Base-by-base conservation (phyloP, 2,888 invertebrate species). In the Diabrotica balteata region DNA sequence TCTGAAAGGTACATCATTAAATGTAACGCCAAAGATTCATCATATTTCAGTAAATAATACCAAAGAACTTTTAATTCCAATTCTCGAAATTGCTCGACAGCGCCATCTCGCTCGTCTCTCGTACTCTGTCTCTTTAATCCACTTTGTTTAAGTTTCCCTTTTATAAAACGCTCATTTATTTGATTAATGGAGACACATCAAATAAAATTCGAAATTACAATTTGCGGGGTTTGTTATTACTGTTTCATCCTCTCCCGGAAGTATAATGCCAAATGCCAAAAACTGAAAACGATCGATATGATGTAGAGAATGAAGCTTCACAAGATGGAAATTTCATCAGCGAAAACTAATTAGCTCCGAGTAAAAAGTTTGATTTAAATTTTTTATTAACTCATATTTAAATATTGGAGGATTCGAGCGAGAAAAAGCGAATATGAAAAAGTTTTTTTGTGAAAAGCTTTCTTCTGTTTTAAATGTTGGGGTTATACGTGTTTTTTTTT, bases 171-270 rank as follows among this genome's bases (percentile, higher is more conserved):
- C 52, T 64, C 63, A 67, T 63, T 63, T 59, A 59, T 63, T 59
- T 60, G 65, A 68, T 61, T 68, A 65, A 68, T 68, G 66, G 55
- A 52, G 63, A 55, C 59, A 57, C 62, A 65, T 67, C 67, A 59
- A 67, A 70, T 70, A 65, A 70, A 70, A 65, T 59, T 68, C 62
- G 50, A 65, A 67, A 62, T 67, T 67, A 59, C 67, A 55, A 65
- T 70, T 67, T 63, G 62, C 63, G 61, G 57, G 45, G 64, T 50
- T 67, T 59, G 59, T 63, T 57, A 70, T 66, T 67, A 67, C 57
- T 64, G 60, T 63, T 67, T 47, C 62, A 42, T 54, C 54, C n/a
- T 43, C 54, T 32, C 32, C 32, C 4, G 43, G 43, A 54, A 54
- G n/a, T 54, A 54, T 54, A 54, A 54, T 54, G 54, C 8, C 42